Evolutionary conservation across 2,113 vertebrate genomes (phyloP).

Genomic region (Cinclus mexicanus): DNA sequence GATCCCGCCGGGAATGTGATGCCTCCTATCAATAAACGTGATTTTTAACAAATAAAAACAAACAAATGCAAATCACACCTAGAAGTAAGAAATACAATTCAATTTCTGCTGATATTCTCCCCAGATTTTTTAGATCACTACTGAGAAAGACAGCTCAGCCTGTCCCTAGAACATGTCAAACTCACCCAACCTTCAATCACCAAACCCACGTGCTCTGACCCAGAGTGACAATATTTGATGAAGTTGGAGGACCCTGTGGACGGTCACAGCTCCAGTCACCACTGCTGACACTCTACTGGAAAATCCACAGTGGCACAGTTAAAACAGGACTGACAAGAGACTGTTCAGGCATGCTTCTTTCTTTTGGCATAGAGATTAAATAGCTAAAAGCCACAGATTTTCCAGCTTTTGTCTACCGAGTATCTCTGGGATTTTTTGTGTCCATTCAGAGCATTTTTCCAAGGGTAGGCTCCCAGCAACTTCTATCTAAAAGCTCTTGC

Average conservation of each 20-base stretch:
- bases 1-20: slow-evolving; percentile 81
- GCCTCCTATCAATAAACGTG: slow-evolving; percentile 77
- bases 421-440: not conserved
- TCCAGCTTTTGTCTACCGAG: not conserved
- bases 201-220: not conserved
- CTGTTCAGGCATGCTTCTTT: not conserved
- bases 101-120: not conserved
- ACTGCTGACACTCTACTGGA: not conserved
- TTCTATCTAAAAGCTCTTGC: not conserved
- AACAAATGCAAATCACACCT: not conserved
- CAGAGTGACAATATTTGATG: not conserved
- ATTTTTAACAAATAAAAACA: not conserved
- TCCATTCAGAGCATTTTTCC: not conserved
- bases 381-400: not conserved
- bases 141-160: not conserved
- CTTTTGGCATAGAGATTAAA: not conserved
- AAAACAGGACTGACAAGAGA: not conserved
- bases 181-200: not conserved
- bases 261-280: not conserved
- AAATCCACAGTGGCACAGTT: not conserved
- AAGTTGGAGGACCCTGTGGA: not conserved
- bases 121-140: not conserved
- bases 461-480: not conserved
- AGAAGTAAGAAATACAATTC: not conserved
- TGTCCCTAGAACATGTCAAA: not conserved